Evolutionary conservation across 2,888 invertebrate species (phyloP).

Genomic region (Hedychridium roseum): DNA sequence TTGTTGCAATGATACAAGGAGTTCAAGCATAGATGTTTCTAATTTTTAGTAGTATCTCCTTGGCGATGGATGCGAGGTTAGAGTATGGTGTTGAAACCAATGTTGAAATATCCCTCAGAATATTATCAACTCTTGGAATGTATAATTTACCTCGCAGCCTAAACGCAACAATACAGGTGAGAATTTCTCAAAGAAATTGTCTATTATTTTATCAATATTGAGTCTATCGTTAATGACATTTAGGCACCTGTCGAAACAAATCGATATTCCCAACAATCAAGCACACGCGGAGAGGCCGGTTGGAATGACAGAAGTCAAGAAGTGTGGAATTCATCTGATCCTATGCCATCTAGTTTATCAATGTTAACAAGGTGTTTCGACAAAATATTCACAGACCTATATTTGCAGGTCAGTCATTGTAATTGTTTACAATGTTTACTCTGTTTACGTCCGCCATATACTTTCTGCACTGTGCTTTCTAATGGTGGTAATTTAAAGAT

Average conservation of each 20-base stretch:
- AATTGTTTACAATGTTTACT: not conserved
- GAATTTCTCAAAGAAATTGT: constrained; percentile 55
- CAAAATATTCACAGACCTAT: constrained; percentile 73
- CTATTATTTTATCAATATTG: constrained; percentile 3
- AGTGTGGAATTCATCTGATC: constrained; percentile 46
- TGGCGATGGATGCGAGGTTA: constrained; percentile 79
- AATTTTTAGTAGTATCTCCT: constrained; percentile 67
- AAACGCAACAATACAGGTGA: constrained; percentile 62
- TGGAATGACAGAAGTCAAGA: constrained; percentile 49
- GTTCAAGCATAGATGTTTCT: constrained; percentile 1
- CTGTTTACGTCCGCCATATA: not conserved
- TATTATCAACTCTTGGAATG: constrained; percentile 74
- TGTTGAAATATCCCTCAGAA: constrained; percentile 78
- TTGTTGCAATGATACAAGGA: too few species aligned
- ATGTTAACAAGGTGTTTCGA: constrained; percentile 78
- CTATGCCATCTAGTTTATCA: constrained; percentile 56
- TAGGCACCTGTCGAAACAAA: constrained; percentile 32
- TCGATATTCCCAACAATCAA: constrained; percentile 23
- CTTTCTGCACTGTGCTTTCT: not conserved
- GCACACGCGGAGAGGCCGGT: constrained; percentile 23
- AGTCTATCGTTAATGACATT: not conserved
- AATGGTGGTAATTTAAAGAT: not conserved
- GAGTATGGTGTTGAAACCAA: constrained; percentile 81
- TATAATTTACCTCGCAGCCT: constrained; percentile 70
- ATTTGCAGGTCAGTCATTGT: constrained; percentile 62